Base-by-base conservation (phyloP, 2,888 invertebrate species). In the Tyria jacobaeae region DNA sequence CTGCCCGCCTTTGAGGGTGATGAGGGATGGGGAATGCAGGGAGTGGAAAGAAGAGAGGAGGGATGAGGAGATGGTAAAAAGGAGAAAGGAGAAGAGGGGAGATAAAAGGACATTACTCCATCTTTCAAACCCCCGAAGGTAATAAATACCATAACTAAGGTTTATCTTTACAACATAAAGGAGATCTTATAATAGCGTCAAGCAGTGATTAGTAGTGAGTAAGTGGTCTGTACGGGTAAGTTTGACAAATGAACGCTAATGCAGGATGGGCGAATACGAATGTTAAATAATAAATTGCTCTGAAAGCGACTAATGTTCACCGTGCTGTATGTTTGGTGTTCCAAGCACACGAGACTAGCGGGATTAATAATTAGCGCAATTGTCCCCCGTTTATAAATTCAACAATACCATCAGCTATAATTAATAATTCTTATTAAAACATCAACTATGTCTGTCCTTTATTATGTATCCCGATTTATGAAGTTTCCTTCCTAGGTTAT, bases 251-350 rank as follows among this genome's bases (percentile, higher is more conserved):
- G 80, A 76, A 70, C 75, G 72, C 47, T 71, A 70, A 76, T 79
- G 76, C 79, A 66, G 75, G 76, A 76, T 73, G 68, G 62, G 66
- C 68, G 71, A 61, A 68, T 55, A 57, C 67, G 75, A 75, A 79
- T 81, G 77, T 79, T 75, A 76, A n/a, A 73, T 82, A 79, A 82
- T 83, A 81, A 83, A 85, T 82, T 75, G 77, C 64, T 62, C 59
- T 66, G 70, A 68, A 66, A 66, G 64, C 65, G 62, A 69, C 63
- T 73, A 70, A 72, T 71, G 71, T 68, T 68, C 62, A 57, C 62
- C 57, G 55, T 52, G 56, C 64, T 71, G 72, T 65, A 58, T 62
- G 52, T 66, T 15, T n/a, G 37, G 10, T 50, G 59, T 44, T 31
- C 17, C 53, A 71, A 65, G 67, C 50, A 58, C 31, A 14, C 57